phyloP scores from a whole-genome alignment of 1,140 invertebrate genomes.

The Magallana angulata region DNA sequence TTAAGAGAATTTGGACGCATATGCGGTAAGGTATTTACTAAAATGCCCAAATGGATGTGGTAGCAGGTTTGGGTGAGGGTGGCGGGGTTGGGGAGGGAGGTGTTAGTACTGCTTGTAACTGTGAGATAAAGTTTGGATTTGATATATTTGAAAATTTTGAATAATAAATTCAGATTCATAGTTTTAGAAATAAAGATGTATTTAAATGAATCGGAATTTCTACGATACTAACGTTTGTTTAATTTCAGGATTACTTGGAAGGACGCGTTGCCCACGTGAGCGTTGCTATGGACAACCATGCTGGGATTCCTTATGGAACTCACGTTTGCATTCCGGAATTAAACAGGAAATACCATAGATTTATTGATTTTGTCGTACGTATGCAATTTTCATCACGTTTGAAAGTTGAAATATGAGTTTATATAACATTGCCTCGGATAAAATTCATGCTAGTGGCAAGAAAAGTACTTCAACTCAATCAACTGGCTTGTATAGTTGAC shows the following conservation, averaged over 20 bases:
- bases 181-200: neutral
- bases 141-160: neutral
- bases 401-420: no score
- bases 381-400: no score
- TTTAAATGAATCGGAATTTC: neutral
- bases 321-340: conserved; percentile 66
- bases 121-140: neutral
- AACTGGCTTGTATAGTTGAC: no score
- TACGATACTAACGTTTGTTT: neutral
- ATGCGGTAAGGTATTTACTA: no score
- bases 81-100: no score
- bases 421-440: no score
- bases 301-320: conserved; percentile 63
- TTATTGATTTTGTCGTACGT: conserved; percentile 67
- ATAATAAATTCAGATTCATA: neutral
- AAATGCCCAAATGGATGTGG: no score
- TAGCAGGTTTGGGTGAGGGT: no score
- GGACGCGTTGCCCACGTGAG: conserved; percentile 60
- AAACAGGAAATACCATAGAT: conserved; percentile 62
- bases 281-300: conserved; percentile 69
- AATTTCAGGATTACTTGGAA: conserved; percentile 60
- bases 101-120: no score
- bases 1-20: no score
- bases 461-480: no score
- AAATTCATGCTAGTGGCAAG: no score